Evolutionary conservation across 2,888 invertebrate species (phyloP).

Genomic region (Acleris sparsana): DNA sequence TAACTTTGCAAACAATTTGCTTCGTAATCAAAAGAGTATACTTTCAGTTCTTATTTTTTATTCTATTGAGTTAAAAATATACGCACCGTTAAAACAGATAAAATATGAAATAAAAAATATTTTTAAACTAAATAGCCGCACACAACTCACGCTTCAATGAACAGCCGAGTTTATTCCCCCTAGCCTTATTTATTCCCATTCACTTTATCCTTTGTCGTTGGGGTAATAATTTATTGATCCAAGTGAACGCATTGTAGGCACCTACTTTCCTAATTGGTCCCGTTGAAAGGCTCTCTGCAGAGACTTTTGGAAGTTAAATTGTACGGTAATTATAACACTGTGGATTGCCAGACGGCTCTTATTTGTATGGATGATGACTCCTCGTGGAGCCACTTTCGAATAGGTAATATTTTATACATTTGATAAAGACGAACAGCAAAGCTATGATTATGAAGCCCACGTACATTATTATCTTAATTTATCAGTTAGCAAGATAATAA

Average conservation of each 20-base stretch:
- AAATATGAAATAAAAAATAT: neutral
- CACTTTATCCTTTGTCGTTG: constrained; percentile 47
- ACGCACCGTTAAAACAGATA: neutral
- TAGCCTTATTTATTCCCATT: constrained; percentile 43
- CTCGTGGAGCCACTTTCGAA: constrained; percentile 12
- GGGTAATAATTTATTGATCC: constrained; percentile 60
- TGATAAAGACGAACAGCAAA: neutral
- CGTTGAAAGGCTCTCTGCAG: constrained; percentile 58
- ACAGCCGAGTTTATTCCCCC: constrained; percentile 18
- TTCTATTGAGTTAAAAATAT: no score
- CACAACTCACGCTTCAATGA: constrained; percentile 20
- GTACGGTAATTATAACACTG: constrained; percentile 59
- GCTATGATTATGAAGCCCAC: no score
- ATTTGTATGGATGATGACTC: neutral
- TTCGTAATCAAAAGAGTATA: no score
- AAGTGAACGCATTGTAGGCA: constrained; percentile 51
- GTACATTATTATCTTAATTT: no score
- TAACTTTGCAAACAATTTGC: no score
- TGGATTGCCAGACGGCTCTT: neutral
- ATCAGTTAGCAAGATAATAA: no score
- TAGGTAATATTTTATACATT: constrained; percentile 5
- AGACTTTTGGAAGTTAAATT: constrained; percentile 53
- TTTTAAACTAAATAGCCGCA: constrained; percentile 10
- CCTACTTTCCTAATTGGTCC: constrained; percentile 67
- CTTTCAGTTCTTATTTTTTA: no score